phyloP scores from a whole-genome alignment of 1,140 invertebrate species.

The Papilio polytes region DNA sequence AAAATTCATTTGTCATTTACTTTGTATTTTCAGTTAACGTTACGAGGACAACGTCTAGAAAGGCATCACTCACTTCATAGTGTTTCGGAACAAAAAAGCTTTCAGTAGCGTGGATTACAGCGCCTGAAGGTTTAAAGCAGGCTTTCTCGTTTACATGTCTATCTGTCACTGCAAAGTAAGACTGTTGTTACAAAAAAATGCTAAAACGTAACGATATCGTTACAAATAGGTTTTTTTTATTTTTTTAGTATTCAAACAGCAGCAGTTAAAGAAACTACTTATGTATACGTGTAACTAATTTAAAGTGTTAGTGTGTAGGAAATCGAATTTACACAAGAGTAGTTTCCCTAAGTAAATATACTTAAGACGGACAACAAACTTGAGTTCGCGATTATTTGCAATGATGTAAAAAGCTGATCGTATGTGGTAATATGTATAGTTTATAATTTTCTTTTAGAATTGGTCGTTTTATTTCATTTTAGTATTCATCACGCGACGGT shows the following conservation, averaged over 20 bases:
- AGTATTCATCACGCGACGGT: neutral
- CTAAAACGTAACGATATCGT: neutral
- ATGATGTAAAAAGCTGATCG: neutral
- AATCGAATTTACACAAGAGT: neutral
- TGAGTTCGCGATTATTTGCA: neutral
- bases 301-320: neutral
- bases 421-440: neutral
- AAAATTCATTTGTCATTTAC: neutral
- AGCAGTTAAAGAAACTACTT: neutral
- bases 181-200: neutral
- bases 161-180: neutral
- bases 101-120: slow-evolving; percentile 9
- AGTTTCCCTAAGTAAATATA: neutral
- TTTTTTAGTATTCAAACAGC: neutral
- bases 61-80: neutral
- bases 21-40: neutral
- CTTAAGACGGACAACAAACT: neutral
- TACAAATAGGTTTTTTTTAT: neutral
- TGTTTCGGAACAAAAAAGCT: slow-evolving; percentile 23
- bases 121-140: slow-evolving; percentile 8
- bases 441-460: neutral
- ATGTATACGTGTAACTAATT: neutral
- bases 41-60: neutral
- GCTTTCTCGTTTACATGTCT: neutral
- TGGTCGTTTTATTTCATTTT: neutral